Conservation (phyloP, 1,140 invertebrate species). For the Drosophila takahashii region DNA sequence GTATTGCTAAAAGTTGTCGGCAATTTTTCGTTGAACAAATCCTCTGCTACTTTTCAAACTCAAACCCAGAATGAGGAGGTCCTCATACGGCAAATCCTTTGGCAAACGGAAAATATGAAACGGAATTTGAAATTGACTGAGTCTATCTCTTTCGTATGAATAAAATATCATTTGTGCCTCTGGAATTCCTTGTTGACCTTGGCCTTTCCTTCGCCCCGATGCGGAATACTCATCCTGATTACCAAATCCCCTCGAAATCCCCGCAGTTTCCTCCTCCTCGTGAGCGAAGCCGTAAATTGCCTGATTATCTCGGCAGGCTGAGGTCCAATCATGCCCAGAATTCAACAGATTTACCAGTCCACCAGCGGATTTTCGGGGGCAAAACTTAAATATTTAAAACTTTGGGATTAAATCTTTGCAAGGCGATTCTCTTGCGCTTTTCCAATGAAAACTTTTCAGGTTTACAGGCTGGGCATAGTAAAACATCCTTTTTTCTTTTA, state of each 20-base stretch:
- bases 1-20: slow-evolving; percentile 58
- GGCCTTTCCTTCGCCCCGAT: slow-evolving; percentile 39
- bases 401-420: slow-evolving; percentile 23
- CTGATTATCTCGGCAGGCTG: slow-evolving; percentile 53
- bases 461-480: slow-evolving; percentile 11
- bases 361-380: slow-evolving; percentile 5
- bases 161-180: slow-evolving; percentile 64
- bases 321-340: slow-evolving; percentile 8
- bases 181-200: slow-evolving; percentile 72
- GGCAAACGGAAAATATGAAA: slow-evolving; percentile 43
- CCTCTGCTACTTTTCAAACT: not conserved
- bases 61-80: slow-evolving; percentile 13
- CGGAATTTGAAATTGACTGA: slow-evolving; percentile 46
- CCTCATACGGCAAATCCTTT: slow-evolving; percentile 31
- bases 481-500: not conserved
- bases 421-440: not conserved
- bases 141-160: slow-evolving; percentile 43
- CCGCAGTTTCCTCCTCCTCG: not conserved
- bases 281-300: slow-evolving; percentile 57
- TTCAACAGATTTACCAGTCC: slow-evolving; percentile 1
- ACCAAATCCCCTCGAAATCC: slow-evolving; percentile 13
- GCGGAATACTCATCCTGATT: slow-evolving; percentile 61
- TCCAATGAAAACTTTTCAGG: slow-evolving; percentile 12
- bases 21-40: slow-evolving; percentile 16
- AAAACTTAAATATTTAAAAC: slow-evolving; percentile 25